These are phyloP conservation scores for Bombus confusus DNA, from an alignment of 1,140 invertebrate genomes.

Conservation along the genomic window DNA sequence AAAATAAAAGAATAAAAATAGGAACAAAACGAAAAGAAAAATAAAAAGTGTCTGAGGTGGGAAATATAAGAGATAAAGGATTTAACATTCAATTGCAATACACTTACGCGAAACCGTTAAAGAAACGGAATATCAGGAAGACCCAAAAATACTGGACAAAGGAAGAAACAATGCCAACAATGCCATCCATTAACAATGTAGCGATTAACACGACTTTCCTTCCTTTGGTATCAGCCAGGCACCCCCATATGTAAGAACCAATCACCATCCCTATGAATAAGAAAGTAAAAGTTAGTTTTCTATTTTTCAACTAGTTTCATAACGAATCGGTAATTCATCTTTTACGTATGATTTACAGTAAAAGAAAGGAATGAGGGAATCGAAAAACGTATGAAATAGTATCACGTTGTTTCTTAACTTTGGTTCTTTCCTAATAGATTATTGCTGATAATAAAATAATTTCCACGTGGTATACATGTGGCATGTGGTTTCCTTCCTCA, in stretches of 20 bases:
- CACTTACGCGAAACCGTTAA: conserved; percentile 94
- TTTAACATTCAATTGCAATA: no score
- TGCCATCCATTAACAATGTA: conserved; percentile 89
- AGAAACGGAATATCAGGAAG: conserved; percentile 89
- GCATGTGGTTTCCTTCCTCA: neutral
- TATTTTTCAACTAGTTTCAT: no score
- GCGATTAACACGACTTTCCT: conserved; percentile 89
- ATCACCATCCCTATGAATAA: conserved; percentile 89
- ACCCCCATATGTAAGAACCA: conserved; percentile 95
- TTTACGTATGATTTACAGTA: no score
- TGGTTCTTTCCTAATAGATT: no score
- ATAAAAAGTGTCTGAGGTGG: neutral
- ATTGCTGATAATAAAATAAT: neutral
- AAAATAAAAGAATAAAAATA: conserved; percentile 33
- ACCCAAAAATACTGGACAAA: conserved; percentile 89
- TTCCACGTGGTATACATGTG: neutral
- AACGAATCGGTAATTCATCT: no score
- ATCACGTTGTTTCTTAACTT: no score
- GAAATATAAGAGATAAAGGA: neutral
- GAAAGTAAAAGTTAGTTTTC: neutral
- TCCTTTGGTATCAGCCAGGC: conserved; percentile 91
- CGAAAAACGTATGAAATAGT: no score
- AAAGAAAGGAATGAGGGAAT: no score
- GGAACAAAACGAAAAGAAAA: conserved; percentile 1
- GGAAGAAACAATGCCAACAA: conserved; percentile 89